Evolutionary conservation across 2,888 invertebrate genomes (phyloP).

Genomic region (Stenodera caucasica): DNA sequence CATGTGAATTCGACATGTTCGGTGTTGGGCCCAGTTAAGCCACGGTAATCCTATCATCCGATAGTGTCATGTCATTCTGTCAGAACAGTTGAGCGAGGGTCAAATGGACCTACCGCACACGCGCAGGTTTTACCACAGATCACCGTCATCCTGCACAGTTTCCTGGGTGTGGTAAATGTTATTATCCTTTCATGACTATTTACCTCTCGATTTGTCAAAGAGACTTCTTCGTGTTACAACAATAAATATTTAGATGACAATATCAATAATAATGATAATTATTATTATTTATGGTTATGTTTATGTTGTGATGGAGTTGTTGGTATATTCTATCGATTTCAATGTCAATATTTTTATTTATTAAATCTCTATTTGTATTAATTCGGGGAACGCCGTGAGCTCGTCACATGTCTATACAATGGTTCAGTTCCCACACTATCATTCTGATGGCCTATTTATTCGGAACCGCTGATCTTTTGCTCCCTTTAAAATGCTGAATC

Average conservation of each 20-base stretch:
- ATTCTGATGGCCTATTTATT: conserved; percentile 53
- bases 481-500: conserved; percentile 54
- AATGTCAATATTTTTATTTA: conserved; percentile 43
- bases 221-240: no score
- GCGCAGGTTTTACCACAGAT: conserved; percentile 39
- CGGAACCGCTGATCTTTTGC: conserved; percentile 54
- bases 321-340: not conserved
- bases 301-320: no score
- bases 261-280: no score
- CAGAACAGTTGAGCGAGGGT: conserved; percentile 47
- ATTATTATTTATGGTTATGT: not conserved
- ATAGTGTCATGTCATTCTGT: conserved; percentile 58
- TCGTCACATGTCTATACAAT: conserved; percentile 53
- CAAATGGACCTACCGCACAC: conserved; percentile 38
- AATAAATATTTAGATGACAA: no score
- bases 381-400: conserved; percentile 45
- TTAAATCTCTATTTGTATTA: conserved; percentile 43
- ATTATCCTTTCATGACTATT: conserved; percentile 32
- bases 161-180: conserved; percentile 34
- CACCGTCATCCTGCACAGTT: conserved; percentile 25
- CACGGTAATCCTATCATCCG: conserved; percentile 55
- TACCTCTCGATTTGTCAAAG: not conserved
- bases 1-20: conserved; percentile 48
- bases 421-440: conserved; percentile 52
- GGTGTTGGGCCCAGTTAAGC: conserved; percentile 53